Conservation (phyloP, 1,140 invertebrate species). For the Aphelinus atriplicis region DNA sequence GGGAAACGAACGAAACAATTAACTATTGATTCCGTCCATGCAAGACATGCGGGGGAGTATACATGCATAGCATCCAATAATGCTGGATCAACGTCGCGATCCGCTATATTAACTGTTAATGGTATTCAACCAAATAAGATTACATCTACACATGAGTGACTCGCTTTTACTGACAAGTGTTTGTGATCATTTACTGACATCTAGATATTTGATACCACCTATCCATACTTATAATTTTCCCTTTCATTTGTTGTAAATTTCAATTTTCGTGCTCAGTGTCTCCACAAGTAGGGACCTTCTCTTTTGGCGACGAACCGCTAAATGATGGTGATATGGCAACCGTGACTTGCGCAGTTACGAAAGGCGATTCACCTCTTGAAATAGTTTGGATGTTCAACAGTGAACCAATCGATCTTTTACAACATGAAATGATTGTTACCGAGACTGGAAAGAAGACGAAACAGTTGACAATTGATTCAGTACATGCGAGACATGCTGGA, state of each 20-base stretch:
- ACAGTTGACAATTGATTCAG: slow-evolving; percentile 80
- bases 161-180: not conserved
- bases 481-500: slow-evolving; percentile 78
- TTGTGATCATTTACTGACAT: not conserved
- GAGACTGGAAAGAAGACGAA: slow-evolving; percentile 72
- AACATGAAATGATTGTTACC: slow-evolving; percentile 46
- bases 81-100: slow-evolving; percentile 73
- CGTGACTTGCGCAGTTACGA: slow-evolving; percentile 72
- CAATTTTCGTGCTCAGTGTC: slow-evolving; percentile 48
- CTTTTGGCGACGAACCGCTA: slow-evolving; percentile 66
- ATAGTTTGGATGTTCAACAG: slow-evolving; percentile 75
- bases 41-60: slow-evolving; percentile 80
- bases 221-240: slow-evolving; percentile 38
- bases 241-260: not conserved
- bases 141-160: too few relatives aligned
- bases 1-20: slow-evolving; percentile 76
- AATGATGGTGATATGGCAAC: slow-evolving; percentile 69
- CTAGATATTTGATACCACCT: not conserved
- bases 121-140: slow-evolving; percentile 62
- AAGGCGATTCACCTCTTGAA: slow-evolving; percentile 74
- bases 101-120: slow-evolving; percentile 75
- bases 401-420: slow-evolving; percentile 43
- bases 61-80: slow-evolving; percentile 82
- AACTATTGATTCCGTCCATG: slow-evolving; percentile 76
- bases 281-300: slow-evolving; percentile 67